Evolutionary conservation across 2,797 vertebrate genomes (phyloP), one percentile per base, ranked within the genome.

Genomic region (Pelochelys cantorii): DNA sequence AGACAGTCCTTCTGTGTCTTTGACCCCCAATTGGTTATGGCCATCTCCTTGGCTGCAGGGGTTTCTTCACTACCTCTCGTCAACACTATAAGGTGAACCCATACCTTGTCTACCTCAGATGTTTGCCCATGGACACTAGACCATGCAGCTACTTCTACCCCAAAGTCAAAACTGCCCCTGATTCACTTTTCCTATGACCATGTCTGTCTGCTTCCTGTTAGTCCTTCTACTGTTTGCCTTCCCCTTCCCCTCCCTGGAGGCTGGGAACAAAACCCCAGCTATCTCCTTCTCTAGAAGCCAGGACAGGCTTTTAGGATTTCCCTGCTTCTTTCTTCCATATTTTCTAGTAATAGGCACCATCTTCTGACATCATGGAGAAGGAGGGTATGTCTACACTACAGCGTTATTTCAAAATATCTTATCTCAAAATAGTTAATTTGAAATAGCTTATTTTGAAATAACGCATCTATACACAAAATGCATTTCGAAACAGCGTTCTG

Each of bases 301-400:
- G 85, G 62, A 62, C 65, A 68, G 7, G 3, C 60, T 27, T 2
- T 0, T 85, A 65, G 5, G 68, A 52, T 79, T 81, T 81, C 34
- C 2, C 25, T 27, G 2, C 80, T 77, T 84, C 5, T 34, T 82
- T 52, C 75, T 86, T 79, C 9, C 5, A 34, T 60, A 29, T 71
- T 79, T 55, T 5, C 55, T 87, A 25, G 34, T 42, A 5, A 48
- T 2, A 23, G 31, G 25, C 0, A 0, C 53, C 10, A 42, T 81
- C 80, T 86, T 74, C 79, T 29, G 11, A 79, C 68, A 31, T 83
- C 7, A 68, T 25, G 12, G 25, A 88, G 83, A 55, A 52, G 55
- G 42, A 48, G 42, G 42, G 42, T 48, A 48, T 48, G 42, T 48
- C 42, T 48, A 48, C 8, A 48, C 42, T 48, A 48, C 42, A n/a